Conservation (phyloP, 2,113 vertebrate genomes). For the Apus apus region DNA sequence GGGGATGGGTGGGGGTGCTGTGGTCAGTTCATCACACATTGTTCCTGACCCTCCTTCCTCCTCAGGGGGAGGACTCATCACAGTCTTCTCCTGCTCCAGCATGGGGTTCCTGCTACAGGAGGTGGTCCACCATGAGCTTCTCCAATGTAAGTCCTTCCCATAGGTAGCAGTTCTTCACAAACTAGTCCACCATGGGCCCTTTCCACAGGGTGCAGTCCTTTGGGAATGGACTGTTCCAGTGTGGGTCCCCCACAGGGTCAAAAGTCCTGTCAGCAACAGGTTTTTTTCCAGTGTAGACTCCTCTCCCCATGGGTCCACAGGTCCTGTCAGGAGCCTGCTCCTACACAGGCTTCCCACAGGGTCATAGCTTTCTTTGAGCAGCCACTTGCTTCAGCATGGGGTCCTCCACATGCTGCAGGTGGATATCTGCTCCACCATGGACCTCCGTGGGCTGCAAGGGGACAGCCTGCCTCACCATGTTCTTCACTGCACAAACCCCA, state of each 20-base stretch:
- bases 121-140: no score
- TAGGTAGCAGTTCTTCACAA: neutral
- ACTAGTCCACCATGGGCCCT: neutral
- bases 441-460: neutral
- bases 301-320: neutral
- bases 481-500: neutral
- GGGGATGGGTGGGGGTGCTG: neutral
- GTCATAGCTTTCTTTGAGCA: no score
- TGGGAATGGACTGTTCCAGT: no score
- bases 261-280: neutral
- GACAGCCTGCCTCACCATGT: no score
- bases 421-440: no score
- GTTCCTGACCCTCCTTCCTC: neutral
- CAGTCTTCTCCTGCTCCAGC: neutral
- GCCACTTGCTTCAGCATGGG: no score
- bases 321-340: neutral
- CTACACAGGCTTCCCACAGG: neutral
- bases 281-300: neutral
- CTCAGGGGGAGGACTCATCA: neutral
- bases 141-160: neutral
- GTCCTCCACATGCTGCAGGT: no score
- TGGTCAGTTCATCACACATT: fast-evolving
- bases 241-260: no score
- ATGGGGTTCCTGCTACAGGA: neutral
- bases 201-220: neutral